Percentiles rank a stretch among this genome's conserved stretches.
Evolutionary conservation across 2,113 vertebrate genomes (phyloP).

Genomic region (Sturnira hondurensis): DNA sequence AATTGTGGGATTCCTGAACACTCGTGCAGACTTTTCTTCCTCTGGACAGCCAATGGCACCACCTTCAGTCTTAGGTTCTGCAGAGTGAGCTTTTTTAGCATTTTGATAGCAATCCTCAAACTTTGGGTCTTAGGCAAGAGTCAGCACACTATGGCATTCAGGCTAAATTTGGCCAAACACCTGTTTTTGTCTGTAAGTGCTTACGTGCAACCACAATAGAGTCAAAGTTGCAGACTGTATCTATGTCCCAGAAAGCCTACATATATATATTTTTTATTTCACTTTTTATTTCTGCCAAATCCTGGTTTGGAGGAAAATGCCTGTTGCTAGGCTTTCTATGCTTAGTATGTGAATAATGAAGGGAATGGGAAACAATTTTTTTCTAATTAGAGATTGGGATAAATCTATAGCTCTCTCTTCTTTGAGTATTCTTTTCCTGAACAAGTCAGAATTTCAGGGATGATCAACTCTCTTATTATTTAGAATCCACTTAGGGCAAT

Average conservation of each 20-base stretch:
- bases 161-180: neutral
- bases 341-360: neutral
- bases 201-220: neutral
- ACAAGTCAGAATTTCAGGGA: neutral
- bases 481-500: neutral
- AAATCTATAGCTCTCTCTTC: neutral
- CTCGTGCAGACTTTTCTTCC: neutral
- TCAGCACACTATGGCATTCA: no score
- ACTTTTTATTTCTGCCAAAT: neutral
- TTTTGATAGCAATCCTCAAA: neutral
- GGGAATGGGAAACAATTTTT: neutral
- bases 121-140: neutral
- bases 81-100: neutral
- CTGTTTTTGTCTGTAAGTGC: neutral
- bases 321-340: neutral
- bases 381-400: neutral
- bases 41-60: neutral
- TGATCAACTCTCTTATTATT: neutral
- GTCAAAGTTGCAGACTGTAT: neutral
- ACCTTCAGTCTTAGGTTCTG: neutral
- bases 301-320: neutral
- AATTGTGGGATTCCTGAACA: neutral
- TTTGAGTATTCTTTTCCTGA: neutral
- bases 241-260: neutral
- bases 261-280: neutral